Conservation (phyloP, 2,113 vertebrate species). For the Sminthopsis crassicaudata region DNA sequence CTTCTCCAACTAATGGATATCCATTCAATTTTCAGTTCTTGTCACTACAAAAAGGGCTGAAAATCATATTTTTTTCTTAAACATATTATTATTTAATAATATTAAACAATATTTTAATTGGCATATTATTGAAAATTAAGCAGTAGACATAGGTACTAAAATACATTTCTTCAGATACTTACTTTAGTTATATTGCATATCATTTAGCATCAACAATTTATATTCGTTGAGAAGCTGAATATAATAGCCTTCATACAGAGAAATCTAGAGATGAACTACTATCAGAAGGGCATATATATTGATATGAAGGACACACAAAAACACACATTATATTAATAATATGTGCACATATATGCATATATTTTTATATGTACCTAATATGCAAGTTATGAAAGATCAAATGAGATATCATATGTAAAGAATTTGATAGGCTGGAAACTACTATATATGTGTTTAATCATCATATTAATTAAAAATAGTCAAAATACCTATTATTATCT, state of each 20-base stretch:
- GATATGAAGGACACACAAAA: too few species aligned
- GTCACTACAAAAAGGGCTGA: neutral
- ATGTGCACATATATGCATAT: too few species aligned
- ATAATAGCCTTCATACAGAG: too few species aligned
- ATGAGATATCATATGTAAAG: neutral
- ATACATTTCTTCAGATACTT: neutral
- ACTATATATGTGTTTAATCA: neutral
- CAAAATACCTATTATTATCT: neutral
- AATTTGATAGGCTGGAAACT: neutral
- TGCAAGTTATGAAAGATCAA: conserved; percentile 12
- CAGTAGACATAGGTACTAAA: neutral
- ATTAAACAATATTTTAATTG: neutral
- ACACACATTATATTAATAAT: too few species aligned
- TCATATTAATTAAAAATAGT: conserved; percentile 2
- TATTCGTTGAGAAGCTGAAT: too few species aligned
- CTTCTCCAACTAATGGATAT: too few species aligned
- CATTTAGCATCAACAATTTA: neutral
- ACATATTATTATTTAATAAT: too few species aligned
- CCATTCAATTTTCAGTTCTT: too few species aligned
- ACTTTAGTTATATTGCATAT: neutral
- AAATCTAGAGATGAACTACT: too few species aligned
- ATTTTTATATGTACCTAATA: neutral
- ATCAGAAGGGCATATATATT: too few species aligned
- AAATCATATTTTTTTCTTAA: neutral
- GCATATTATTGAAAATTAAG: neutral